Percentiles rank a stretch among this genome's conserved stretches.
These are phyloP conservation scores for Chironomus tentans DNA, from an alignment of 2,888 invertebrate species.

Conservation along the genomic window DNA sequence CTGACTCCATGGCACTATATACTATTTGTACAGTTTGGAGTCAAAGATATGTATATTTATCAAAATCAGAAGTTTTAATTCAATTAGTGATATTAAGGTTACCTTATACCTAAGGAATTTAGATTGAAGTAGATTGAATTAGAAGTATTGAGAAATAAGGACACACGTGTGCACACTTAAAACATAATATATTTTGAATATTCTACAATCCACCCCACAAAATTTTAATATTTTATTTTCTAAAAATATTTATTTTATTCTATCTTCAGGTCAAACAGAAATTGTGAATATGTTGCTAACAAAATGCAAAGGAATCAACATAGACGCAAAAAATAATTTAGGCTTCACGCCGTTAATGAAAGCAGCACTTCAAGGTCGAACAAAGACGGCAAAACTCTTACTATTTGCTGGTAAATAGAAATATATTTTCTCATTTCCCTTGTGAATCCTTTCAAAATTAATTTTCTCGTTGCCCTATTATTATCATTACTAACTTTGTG, in stretches of 20 bases:
- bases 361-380: constrained; percentile 64
- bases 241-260: neutral
- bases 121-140: no score
- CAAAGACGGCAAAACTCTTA: constrained; percentile 61
- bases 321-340: constrained; percentile 58
- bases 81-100: no score
- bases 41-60: no score
- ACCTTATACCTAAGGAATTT: no score
- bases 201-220: no score
- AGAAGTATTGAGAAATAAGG: no score
- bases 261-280: constrained; percentile 54
- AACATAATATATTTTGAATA: no score
- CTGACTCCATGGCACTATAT: no score
- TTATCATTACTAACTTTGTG: neutral
- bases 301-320: constrained; percentile 53
- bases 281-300: constrained; percentile 57
- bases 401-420: constrained; percentile 56
- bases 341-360: constrained; percentile 68
- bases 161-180: no score
- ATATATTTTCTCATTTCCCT: neutral
- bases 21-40: no score
- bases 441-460: neutral
- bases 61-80: no score
- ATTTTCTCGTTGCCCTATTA: neutral
- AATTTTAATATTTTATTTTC: neutral